Percentiles rank a stretch among this genome's conserved stretches.
These are phyloP conservation scores for Cyphomyrus discorhynchus DNA, from an alignment of 2,113 vertebrate genomes.

Conservation along the genomic window DNA sequence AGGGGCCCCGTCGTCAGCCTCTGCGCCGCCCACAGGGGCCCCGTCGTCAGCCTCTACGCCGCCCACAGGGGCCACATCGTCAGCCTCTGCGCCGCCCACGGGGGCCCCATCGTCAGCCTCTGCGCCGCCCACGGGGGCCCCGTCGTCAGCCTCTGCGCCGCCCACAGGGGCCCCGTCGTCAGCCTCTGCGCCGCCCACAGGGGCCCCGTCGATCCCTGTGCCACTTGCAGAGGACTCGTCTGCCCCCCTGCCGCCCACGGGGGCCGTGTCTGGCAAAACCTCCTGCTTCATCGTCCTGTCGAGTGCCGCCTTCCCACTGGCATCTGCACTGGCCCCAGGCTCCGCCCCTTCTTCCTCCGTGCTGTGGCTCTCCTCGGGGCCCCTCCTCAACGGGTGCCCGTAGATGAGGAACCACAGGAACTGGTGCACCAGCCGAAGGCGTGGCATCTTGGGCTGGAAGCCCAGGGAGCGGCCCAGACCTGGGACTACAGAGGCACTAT, in stretches of 20 bases:
- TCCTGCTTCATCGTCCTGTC: neutral
- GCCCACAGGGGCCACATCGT: neutral
- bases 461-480: slow-evolving; percentile 80
- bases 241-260: neutral
- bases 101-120: neutral
- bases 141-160: neutral
- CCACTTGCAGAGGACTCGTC: neutral
- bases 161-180: neutral
- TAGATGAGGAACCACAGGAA: slow-evolving; percentile 91
- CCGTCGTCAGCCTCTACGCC: neutral
- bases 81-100: neutral
- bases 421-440: slow-evolving; percentile 70
- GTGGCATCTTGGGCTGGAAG: slow-evolving; percentile 93
- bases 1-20: neutral
- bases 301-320: neutral
- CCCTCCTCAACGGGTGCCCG: slow-evolving; percentile 62
- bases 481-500: slow-evolving; percentile 58
- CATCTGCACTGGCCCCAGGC: neutral
- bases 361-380: neutral
- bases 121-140: neutral
- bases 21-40: neutral
- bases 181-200: neutral
- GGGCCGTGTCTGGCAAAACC: too few relatives aligned
- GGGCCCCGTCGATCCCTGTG: neutral
- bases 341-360: neutral